Evolutionary conservation across 1,140 invertebrate species (phyloP).

Genomic region (Pissodes strobi): DNA sequence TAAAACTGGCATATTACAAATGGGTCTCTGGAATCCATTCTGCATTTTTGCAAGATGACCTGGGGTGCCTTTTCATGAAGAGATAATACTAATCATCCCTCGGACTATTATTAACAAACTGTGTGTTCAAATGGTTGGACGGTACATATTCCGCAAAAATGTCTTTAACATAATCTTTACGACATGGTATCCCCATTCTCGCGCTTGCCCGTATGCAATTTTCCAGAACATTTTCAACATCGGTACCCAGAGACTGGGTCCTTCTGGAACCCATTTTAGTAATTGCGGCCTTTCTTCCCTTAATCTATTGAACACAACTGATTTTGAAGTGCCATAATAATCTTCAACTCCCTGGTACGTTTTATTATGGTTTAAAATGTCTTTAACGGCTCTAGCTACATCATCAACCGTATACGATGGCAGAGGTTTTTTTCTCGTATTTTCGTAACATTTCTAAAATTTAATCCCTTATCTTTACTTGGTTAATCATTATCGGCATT

Average conservation of each 20-base stretch:
- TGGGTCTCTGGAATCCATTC: constrained; percentile 30
- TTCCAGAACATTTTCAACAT: constrained; percentile 17
- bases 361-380: constrained; percentile 28
- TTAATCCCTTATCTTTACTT: no score
- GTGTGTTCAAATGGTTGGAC: constrained; percentile 13
- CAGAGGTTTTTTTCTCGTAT: constrained; percentile 19
- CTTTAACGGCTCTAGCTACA: constrained; percentile 23
- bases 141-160: constrained; percentile 19
- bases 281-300: constrained; percentile 22
- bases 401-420: constrained; percentile 18
- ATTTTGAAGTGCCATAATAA: constrained; percentile 19
- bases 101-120: constrained; percentile 27
- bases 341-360: no score
- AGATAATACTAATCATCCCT: constrained; percentile 36
- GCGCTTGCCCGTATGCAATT: constrained; percentile 17
- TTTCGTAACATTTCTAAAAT: constrained; percentile 26
- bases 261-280: neutral
- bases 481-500: no score
- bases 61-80: constrained; percentile 13
- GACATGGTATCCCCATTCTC: no score
- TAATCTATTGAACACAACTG: constrained; percentile 27
- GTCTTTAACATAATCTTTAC: constrained; percentile 3
- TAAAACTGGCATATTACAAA: constrained; percentile 34
- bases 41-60: constrained; percentile 32
- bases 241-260: neutral